A percentile compares a stretch with the other conserved stretches of the same genome.
phyloP scores from a whole-genome alignment of 1,140 invertebrate genomes.

The Hylaeus anthracinus region DNA sequence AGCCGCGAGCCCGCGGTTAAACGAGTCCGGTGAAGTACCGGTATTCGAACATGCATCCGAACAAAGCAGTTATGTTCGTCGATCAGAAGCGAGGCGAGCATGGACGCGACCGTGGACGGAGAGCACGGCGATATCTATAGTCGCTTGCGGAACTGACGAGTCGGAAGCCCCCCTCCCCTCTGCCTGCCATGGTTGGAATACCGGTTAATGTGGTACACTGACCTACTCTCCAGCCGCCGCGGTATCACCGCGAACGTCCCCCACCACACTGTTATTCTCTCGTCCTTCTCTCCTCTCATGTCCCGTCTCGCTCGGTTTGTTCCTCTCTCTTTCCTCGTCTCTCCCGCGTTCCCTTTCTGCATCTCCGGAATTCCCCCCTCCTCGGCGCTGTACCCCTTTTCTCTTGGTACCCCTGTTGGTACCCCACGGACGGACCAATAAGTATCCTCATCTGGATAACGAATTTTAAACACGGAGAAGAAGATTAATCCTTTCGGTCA shows the following conservation, averaged over 20 bases:
- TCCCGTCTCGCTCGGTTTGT: slow-evolving; percentile 43
- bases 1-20: neutral
- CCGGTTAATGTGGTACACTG: slow-evolving; percentile 81
- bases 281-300: slow-evolving; percentile 60
- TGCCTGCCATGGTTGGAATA: slow-evolving; percentile 46
- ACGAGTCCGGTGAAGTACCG: slow-evolving; percentile 18
- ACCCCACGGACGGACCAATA: too few species aligned
- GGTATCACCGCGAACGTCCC: slow-evolving; percentile 47
- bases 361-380: slow-evolving; percentile 29
- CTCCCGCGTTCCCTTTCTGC: slow-evolving; percentile 60
- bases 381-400: slow-evolving; percentile 7
- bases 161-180: slow-evolving; percentile 68
- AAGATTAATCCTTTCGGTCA: too few species aligned
- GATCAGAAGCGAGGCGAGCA: slow-evolving; percentile 28
- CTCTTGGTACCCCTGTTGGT: neutral
- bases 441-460: too few species aligned
- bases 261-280: slow-evolving; percentile 64
- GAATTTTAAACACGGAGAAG: too few species aligned
- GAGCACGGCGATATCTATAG: slow-evolving; percentile 57
- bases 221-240: slow-evolving; percentile 77
- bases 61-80: slow-evolving; percentile 28
- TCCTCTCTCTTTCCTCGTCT: slow-evolving; percentile 59
- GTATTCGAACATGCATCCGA: slow-evolving; percentile 18
- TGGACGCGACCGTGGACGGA: slow-evolving; percentile 58
- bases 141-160: slow-evolving; percentile 79